Evolutionary conservation across 1,140 invertebrate genomes (phyloP).

Genomic region (Akabosia matsudoensis): DNA sequence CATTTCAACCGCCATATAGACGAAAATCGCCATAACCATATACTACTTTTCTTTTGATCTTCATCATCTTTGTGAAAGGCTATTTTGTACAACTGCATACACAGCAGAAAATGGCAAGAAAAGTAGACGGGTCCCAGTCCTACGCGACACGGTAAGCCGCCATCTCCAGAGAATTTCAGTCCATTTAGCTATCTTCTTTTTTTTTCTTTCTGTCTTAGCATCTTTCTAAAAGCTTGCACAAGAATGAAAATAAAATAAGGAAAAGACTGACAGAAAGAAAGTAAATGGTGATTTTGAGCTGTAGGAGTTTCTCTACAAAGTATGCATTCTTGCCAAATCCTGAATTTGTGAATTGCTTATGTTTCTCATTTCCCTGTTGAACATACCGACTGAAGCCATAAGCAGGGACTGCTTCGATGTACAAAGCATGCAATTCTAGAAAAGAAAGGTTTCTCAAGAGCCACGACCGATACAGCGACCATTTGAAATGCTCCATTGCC

Average conservation of each 20-base stretch:
- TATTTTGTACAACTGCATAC: neutral
- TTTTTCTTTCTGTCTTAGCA: no score
- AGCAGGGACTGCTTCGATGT: no score
- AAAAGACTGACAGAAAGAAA: neutral
- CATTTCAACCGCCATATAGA: neutral
- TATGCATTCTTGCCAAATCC: no score
- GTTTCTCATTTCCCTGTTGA: neutral
- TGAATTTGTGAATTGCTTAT: no score
- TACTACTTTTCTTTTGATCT: neutral
- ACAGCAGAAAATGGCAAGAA: neutral
- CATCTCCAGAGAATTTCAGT: conserved; percentile 2
- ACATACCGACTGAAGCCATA: no score
- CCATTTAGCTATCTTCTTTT: conserved; percentile 17
- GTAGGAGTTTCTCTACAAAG: no score
- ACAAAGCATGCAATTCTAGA: neutral
- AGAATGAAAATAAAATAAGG: neutral
- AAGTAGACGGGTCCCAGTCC: neutral
- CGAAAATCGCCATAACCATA: neutral
- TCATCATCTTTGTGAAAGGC: neutral
- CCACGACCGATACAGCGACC: no score
- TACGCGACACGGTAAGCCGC: neutral
- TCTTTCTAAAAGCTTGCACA: neutral
- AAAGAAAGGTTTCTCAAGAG: no score
- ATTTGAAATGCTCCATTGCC: no score
- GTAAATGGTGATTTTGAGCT: no score